phyloP scores from a whole-genome alignment of 2,888 invertebrate species.

The Luperina testacea region DNA sequence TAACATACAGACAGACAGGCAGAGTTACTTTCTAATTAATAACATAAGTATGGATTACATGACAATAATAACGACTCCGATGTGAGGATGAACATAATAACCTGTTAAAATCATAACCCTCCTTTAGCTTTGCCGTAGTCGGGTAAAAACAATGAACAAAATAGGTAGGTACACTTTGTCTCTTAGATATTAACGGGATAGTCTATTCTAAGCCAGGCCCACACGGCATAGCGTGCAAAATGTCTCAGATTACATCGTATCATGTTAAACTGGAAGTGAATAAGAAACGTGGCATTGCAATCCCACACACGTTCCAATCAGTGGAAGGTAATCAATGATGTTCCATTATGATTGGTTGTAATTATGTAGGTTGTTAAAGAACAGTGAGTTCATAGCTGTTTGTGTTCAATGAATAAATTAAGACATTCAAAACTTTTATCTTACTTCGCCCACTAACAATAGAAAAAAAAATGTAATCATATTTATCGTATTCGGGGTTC shows the following conservation, averaged over 20 bases:
- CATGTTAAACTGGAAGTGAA: constrained; percentile 28
- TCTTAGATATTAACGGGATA: constrained; percentile 10
- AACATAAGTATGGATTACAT: too few relatives aligned
- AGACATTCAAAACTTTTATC: neutral
- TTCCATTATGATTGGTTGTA: constrained; percentile 42
- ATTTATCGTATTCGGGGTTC: too few relatives aligned
- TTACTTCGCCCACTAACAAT: neutral
- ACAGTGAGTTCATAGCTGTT: constrained; percentile 27
- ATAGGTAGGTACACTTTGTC: neutral
- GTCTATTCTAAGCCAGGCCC: neutral
- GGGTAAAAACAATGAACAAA: neutral
- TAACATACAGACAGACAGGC: too few relatives aligned
- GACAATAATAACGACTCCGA: too few relatives aligned
- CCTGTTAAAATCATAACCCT: neutral
- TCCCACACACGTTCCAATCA: constrained; percentile 45
- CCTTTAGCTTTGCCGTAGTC: neutral
- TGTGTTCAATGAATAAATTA: constrained; percentile 24
- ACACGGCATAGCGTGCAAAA: constrained; percentile 37
- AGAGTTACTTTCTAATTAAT: too few relatives aligned
- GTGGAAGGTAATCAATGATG: constrained; percentile 43
- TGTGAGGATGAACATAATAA: neutral
- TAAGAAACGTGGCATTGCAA: constrained; percentile 27
- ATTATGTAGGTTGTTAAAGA: constrained; percentile 25
- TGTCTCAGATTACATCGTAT: constrained; percentile 24
- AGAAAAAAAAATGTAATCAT: too few relatives aligned